Evolutionary conservation across 2,797 vertebrate species (phyloP), one percentile per base, ranked within the genome.

Genomic region (Trachurus trachurus): DNA sequence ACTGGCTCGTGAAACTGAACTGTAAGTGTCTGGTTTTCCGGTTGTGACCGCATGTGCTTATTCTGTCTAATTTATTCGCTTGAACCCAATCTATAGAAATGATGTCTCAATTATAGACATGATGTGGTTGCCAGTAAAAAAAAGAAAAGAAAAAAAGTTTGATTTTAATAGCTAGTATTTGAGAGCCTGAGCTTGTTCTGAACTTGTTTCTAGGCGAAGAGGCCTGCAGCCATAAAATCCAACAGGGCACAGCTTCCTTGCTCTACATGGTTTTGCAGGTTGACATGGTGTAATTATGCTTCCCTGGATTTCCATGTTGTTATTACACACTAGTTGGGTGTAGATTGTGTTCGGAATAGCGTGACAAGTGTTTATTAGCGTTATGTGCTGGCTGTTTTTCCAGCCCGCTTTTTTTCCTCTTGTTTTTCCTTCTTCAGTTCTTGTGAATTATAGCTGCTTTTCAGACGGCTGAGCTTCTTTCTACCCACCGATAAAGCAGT

Each of bases 251-350:
- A 12, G 19, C 50, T 63, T 82, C 67, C 19, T 65, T 26, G 9
- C 56, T 75, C 45, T 57, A 37, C 9, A 11, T 49, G 49, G n/a
- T 50, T 75, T 52, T 78, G 17, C 59, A 72, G n/a, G 52, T 21
- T 82, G 77, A 86, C 68, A 75, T 63, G 61, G 54, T 83, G 82
- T 88, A 84, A 89, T 87, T 85, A 85, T 57, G 45, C 67, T 53
- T 59, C 73, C 42, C 56, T 52, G 47, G 37, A 17, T 83, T 82
- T 87, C 76, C 63, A 52, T 77, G 56, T 83, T n/a, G 61, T 78
- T 78, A 74, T 85, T 80, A 78, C 61, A 67, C 58, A 66, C 70
- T 58, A 21, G 50, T 61, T 39, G 26, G 39, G 50, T 77, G 37
- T 67, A 71, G 52, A 83, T 71, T 79, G 31, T 61, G 63, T 78